These are phyloP conservation scores for Porites divaricata DNA, from an alignment of 92 coral and sea anemone species.

Conservation along the genomic window DNA sequence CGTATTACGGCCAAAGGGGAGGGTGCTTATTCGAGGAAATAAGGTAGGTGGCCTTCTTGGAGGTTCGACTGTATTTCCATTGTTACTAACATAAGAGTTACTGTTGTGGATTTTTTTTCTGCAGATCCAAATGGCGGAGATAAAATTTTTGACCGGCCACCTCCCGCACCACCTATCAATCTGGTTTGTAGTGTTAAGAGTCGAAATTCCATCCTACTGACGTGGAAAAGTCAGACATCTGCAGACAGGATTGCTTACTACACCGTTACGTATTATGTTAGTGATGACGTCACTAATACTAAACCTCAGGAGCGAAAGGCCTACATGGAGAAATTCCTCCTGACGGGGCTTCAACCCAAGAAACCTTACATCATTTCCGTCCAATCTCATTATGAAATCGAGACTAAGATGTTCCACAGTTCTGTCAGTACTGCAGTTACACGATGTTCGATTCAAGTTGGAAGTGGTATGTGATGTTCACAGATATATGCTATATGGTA, in stretches of 20 bases:
- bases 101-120: too few species aligned
- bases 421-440: conserved; percentile 7
- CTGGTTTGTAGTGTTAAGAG: too few species aligned
- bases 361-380: conserved; percentile 54
- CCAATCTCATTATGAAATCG: conserved; percentile 42
- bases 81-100: too few species aligned
- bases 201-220: conserved; percentile 43
- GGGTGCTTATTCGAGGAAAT: too few species aligned
- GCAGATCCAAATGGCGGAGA: too few species aligned
- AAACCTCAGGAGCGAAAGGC: conserved; percentile 8
- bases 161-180: too few species aligned
- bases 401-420: neutral
- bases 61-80: too few species aligned
- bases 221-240: conserved; percentile 63
- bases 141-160: too few species aligned
- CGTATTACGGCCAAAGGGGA: too few species aligned
- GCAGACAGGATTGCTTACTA: conserved; percentile 54
- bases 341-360: conserved; percentile 57
- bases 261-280: conserved; percentile 52
- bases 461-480: conserved; percentile 45
- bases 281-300: conserved; percentile 39
- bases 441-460: conserved; percentile 63
- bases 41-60: too few species aligned
- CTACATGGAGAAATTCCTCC: conserved; percentile 12
- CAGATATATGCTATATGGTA: neutral